Evolutionary conservation across 2,797 vertebrate genomes (phyloP).

Genomic region (Enteromius argenteus): DNA sequence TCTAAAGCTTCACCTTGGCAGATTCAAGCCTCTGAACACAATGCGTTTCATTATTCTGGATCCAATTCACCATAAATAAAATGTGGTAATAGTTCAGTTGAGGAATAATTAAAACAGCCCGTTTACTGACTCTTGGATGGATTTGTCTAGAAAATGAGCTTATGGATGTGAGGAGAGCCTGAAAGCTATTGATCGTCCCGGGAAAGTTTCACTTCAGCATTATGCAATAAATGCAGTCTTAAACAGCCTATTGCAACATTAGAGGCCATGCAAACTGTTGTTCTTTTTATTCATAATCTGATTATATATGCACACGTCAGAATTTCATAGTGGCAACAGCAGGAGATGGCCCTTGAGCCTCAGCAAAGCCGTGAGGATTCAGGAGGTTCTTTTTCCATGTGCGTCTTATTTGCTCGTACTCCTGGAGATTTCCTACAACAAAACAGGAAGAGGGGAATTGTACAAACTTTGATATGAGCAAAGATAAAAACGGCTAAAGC

Average conservation of each 20-base stretch:
- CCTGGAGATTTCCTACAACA: not conserved
- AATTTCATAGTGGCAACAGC: constrained; percentile 25
- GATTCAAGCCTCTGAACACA: not conserved
- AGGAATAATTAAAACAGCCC: not conserved
- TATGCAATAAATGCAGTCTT: constrained; percentile 22
- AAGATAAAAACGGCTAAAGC: not conserved
- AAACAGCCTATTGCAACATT: constrained; percentile 23
- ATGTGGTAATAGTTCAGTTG: not conserved
- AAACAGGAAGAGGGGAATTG: not conserved
- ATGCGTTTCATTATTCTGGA: not conserved
- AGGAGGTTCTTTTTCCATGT: constrained; percentile 13
- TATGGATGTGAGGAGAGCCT: constrained; percentile 4
- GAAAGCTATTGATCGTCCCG: constrained; percentile 20
- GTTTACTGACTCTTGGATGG: not conserved
- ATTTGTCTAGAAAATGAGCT: not conserved
- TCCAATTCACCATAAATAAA: not conserved
- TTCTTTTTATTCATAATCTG: constrained; percentile 48
- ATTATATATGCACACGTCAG: constrained; percentile 33
- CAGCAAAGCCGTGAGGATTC: constrained; percentile 23
- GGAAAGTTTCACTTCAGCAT: constrained; percentile 8
- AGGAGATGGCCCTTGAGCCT: constrained; percentile 39
- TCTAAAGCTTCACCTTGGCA: constrained; percentile 15
- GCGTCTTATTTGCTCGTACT: not conserved
- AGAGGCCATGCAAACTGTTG: constrained; percentile 32
- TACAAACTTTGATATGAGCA: not conserved